These are phyloP conservation scores for Rotaria socialis DNA, from an alignment of 2,888 invertebrate genomes.

Conservation along the genomic window DNA sequence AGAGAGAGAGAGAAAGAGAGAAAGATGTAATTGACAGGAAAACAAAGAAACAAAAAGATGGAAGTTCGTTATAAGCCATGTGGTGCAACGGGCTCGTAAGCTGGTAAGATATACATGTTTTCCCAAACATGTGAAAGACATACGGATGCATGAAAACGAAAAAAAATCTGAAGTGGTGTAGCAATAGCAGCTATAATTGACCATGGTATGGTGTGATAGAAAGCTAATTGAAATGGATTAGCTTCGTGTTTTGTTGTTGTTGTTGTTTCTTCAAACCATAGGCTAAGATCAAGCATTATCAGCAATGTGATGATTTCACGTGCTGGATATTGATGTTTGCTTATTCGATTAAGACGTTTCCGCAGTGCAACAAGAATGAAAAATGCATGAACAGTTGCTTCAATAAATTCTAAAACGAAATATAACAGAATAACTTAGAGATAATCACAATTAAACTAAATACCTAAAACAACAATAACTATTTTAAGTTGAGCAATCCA, in stretches of 20 bases:
- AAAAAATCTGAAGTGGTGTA: slow-evolving; percentile 44
- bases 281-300: slow-evolving; percentile 42
- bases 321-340: slow-evolving; percentile 40
- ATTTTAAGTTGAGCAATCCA: slow-evolving; percentile 32
- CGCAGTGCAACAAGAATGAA: slow-evolving; percentile 18
- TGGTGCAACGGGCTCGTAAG: not conserved
- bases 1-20: not conserved
- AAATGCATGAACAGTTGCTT: slow-evolving; percentile 31
- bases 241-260: slow-evolving; percentile 43
- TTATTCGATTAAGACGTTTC: slow-evolving; percentile 10
- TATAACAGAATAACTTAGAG: not conserved
- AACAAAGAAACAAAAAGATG: not conserved
- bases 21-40: not conserved
- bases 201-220: slow-evolving; percentile 45
- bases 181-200: slow-evolving; percentile 41
- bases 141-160: slow-evolving; percentile 45
- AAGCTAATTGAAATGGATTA: slow-evolving; percentile 42
- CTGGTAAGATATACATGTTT: slow-evolving; percentile 38
- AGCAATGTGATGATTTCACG: slow-evolving; percentile 41
- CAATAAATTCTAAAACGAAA: not conserved
- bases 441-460: not conserved
- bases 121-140: slow-evolving; percentile 47
- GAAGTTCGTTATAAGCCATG: not conserved
- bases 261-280: slow-evolving; percentile 45
- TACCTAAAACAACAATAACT: slow-evolving; percentile 20